Base-by-base conservation (phyloP, 2,888 invertebrate species). In the Hemistola chrysoprasaria region DNA sequence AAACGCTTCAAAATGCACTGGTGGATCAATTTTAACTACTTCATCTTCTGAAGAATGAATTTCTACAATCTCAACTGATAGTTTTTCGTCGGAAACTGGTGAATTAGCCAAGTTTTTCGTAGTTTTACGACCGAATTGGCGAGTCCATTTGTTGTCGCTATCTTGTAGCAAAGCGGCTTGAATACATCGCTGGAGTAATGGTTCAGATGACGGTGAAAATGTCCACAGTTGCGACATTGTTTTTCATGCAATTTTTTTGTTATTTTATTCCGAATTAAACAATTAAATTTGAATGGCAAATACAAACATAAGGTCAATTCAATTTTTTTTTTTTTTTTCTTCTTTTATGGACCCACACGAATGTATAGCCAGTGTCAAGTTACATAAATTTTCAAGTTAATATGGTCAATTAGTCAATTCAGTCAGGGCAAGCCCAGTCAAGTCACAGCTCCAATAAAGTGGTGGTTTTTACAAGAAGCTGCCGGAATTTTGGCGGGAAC, bases 221-320 rank as follows among this genome's bases (percentile, higher is more conserved):
- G 45, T 61, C 76, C 76, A 79, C n/a, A 61, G 52, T 22, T 60
- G 52, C 9, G 70, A 54, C 74, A 77, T 77, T 38, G 8, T 51
- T 37, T n/a, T 23, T 6, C 4, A 16, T 3, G 4, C 16, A 4
- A 2, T 16, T 3, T 16, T 16, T 16, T 16, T 4, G 4, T 3
- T 4, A 16, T 3, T 3, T 16, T 16, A 16, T 3, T 16, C 2
- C 16, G 16, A 16, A 16, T 16, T 16, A n/a, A n/a, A 16, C 16
- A 3, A 3, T 16, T 16, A 16, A 3, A 16, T 16, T 16, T 16
- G 16, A 16, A 16, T 3, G 4, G 4, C 16, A 16, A 16, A 3
- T 34, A 37, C 40, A 47, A 39, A 37, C n/a, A 23, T 20, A 44
- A 0, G 8, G n/a, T 16, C 2, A n/a, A n/a, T 16, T 30, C 10